phyloP scores from a whole-genome alignment of 2,888 invertebrate genomes.

The Rhaphigaster nebulosa region DNA sequence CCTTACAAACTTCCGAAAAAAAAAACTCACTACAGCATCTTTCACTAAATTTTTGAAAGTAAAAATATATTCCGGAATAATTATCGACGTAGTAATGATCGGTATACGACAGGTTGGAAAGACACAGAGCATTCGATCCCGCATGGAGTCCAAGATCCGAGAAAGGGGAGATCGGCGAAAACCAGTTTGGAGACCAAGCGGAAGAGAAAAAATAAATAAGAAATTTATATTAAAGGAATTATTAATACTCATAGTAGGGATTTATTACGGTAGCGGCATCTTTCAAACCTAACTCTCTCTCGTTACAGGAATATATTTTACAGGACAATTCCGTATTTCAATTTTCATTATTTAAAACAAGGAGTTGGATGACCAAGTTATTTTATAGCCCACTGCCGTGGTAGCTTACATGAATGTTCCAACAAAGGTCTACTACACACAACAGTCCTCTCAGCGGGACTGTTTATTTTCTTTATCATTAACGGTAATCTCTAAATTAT shows the following conservation, averaged over 20 bases:
- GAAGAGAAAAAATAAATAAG: slow-evolving; percentile 36
- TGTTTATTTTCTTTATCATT: not conserved
- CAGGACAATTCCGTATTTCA: not conserved
- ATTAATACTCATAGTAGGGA: slow-evolving; percentile 29
- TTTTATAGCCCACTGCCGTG: not conserved
- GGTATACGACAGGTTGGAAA: not conserved
- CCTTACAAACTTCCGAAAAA: too few relatives aligned
- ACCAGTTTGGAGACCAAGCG: slow-evolving; percentile 44
- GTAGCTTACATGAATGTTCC: too few relatives aligned
- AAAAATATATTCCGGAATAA: too few relatives aligned
- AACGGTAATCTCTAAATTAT: slow-evolving; percentile 36
- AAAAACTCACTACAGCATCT: too few relatives aligned
- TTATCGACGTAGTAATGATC: not conserved
- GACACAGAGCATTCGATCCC: not conserved
- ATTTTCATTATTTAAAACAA: not conserved
- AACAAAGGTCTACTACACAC: not conserved
- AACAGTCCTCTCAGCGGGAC: not conserved
- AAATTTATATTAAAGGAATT: slow-evolving; percentile 27
- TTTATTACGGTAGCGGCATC: slow-evolving; percentile 35
- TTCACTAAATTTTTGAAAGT: too few relatives aligned
- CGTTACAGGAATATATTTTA: not conserved
- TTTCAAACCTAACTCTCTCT: not conserved
- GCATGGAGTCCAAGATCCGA: not conserved
- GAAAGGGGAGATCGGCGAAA: not conserved
- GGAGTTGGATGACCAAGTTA: not conserved